Evolutionary conservation across 2,113 vertebrate genomes (phyloP).

Genomic region (Muntiacus muntjak): DNA sequence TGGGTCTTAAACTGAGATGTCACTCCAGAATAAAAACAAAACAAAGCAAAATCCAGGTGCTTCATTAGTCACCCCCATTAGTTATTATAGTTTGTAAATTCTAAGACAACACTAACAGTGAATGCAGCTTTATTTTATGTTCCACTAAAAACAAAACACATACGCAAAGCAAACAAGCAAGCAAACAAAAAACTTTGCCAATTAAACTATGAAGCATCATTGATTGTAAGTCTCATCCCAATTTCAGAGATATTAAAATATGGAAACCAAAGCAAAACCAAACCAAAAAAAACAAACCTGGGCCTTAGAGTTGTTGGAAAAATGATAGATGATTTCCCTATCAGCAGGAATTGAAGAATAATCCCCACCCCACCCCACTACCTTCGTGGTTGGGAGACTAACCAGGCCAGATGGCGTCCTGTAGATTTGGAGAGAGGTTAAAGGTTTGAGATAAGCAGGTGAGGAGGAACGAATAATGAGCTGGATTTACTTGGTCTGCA

Average conservation of each 20-base stretch:
- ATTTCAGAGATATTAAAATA: background rate
- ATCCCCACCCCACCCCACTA: background rate
- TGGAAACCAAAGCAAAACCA: background rate
- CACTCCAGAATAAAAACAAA: background rate
- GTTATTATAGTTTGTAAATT: background rate
- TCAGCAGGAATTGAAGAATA: background rate
- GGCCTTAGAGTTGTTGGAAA: background rate
- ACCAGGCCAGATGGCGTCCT: slow-evolving; percentile 31
- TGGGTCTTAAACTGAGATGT: background rate
- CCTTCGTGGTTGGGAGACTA: background rate
- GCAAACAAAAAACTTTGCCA: background rate
- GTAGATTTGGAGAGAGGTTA: slow-evolving; percentile 9
- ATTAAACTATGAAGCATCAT: background rate
- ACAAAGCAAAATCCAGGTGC: background rate
- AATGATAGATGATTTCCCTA: background rate
- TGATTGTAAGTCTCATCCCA: background rate
- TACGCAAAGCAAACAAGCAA: background rate
- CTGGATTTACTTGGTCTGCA: slow-evolving; percentile 13
- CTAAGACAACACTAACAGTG: background rate
- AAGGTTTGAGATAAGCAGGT: background rate
- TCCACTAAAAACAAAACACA: background rate
- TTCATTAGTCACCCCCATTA: background rate
- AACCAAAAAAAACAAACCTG: background rate
- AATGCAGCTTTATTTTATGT: background rate
- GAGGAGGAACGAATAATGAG: background rate